Conservation (phyloP, 2,888 invertebrate species). For the Lepidocyrtinus sp. region DNA sequence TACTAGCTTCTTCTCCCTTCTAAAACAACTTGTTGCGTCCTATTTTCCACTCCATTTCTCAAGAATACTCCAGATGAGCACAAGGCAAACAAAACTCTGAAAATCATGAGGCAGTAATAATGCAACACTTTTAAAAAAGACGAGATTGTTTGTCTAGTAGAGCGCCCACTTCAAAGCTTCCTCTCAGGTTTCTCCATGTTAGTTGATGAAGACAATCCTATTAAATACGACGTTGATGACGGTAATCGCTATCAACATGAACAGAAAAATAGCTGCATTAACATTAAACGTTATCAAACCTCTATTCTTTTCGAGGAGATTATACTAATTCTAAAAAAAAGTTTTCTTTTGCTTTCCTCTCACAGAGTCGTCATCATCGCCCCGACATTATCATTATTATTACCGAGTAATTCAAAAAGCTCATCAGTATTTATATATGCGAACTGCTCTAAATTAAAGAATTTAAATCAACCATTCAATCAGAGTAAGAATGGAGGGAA, state of each 20-base stretch:
- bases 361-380: not conserved
- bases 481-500: conserved; percentile 46
- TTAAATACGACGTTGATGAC: conserved; percentile 30
- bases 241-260: conserved; percentile 22
- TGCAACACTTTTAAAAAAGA: not conserved
- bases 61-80: not conserved
- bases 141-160: not conserved
- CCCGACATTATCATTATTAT: not conserved
- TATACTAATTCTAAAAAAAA: conserved; percentile 28
- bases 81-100: not conserved
- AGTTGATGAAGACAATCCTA: conserved; percentile 19
- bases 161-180: not conserved
- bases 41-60: not conserved
- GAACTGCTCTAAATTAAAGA: conserved; percentile 25
- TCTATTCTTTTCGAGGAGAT: not conserved
- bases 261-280: not conserved
- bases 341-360: conserved; percentile 27
- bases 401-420: conserved; percentile 17
- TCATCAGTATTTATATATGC: conserved; percentile 44
- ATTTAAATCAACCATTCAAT: not conserved
- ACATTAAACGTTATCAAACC: conserved; percentile 10
- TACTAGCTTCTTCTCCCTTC: conserved; percentile 35
- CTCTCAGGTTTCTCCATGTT: not conserved
- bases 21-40: not conserved
- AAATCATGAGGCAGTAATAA: not conserved